phyloP scores from a whole-genome alignment of 2,888 invertebrate genomes.

The Dryobotodes eremita region DNA sequence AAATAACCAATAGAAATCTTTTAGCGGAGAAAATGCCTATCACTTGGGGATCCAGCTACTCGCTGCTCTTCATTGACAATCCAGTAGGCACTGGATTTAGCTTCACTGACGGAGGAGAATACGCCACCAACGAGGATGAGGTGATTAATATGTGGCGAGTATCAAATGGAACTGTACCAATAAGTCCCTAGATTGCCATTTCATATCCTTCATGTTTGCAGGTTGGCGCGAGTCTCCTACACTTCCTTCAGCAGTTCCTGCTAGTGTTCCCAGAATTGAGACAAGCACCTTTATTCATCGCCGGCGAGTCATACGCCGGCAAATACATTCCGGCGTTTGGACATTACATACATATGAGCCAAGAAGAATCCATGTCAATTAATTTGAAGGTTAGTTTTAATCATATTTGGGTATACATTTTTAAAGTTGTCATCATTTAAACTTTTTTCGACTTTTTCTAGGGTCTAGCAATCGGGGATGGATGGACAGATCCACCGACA shows the following conservation, averaged over 20 bases:
- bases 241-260: slow-evolving; percentile 21
- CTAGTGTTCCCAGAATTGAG: slow-evolving; percentile 83
- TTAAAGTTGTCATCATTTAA: background rate
- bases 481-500: slow-evolving; percentile 59
- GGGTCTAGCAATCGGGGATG: slow-evolving; percentile 64
- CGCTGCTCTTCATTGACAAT: slow-evolving; percentile 90
- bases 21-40: slow-evolving; percentile 46
- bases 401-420: background rate
- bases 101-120: slow-evolving; percentile 31
- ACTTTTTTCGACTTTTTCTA: background rate
- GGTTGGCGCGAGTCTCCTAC: slow-evolving; percentile 65
- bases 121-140: slow-evolving; percentile 57
- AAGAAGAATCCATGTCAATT: slow-evolving; percentile 65
- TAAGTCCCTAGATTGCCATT: slow-evolving; percentile 84
- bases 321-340: slow-evolving; percentile 81
- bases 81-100: slow-evolving; percentile 85
- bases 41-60: slow-evolving; percentile 71
- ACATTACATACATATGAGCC: slow-evolving; percentile 46
- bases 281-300: slow-evolving; percentile 79
- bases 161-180: slow-evolving; percentile 76
- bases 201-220: background rate
- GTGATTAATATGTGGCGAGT: slow-evolving; percentile 9
- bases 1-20: background rate
- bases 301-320: slow-evolving; percentile 66
- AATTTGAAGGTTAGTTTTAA: slow-evolving; percentile 66